phyloP scores from a whole-genome alignment of 2,888 invertebrate genomes.

The Uropetala carovei region DNA sequence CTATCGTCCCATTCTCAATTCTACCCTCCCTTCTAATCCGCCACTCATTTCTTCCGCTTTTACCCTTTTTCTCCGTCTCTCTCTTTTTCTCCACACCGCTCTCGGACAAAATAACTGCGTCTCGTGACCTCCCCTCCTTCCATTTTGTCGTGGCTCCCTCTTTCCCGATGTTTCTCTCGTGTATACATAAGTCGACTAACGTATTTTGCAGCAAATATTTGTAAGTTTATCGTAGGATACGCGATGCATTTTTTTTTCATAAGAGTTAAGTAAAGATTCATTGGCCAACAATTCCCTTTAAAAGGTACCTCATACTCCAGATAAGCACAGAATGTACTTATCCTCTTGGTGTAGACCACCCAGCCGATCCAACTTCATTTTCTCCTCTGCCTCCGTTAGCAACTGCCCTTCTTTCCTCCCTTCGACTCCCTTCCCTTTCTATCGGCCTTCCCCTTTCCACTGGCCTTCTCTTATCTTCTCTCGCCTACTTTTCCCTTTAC shows the following conservation, averaged over 20 bases:
- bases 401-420: neutral
- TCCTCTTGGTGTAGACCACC: neutral
- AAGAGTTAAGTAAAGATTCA: conserved; percentile 3
- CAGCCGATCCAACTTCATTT: neutral
- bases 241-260: neutral
- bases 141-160: neutral
- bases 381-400: neutral
- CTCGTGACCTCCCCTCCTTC: neutral
- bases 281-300: neutral
- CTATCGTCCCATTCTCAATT: neutral
- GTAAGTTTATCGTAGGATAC: neutral
- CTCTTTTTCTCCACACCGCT: neutral
- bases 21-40: neutral
- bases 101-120: too few species aligned
- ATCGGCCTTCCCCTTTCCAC: too few species aligned
- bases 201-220: neutral
- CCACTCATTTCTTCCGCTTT: neutral
- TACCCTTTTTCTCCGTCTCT: neutral
- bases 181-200: neutral
- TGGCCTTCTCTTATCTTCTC: too few species aligned
- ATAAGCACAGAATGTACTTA: neutral
- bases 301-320: neutral
- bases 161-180: neutral
- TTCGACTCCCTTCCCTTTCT: neutral
- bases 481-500: neutral